A percentile compares a stretch with the other conserved stretches of the same genome.
Conservation (phyloP, 2,888 invertebrate genomes). For the Temnothorax rugatulus region DNA sequence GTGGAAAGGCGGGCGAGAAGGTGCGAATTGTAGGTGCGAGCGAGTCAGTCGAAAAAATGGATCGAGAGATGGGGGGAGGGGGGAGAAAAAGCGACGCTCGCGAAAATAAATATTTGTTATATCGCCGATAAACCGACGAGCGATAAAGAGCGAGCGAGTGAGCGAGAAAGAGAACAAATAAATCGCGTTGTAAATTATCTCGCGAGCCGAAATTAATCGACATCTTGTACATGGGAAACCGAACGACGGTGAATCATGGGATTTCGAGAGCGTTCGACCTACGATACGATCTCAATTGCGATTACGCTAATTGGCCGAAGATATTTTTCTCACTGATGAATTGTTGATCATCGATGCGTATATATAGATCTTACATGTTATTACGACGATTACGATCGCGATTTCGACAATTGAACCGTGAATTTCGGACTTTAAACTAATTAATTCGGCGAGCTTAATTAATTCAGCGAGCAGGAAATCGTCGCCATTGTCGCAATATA, state of each 20-base stretch:
- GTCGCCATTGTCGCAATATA: background rate
- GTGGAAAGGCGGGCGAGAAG: conserved; percentile 6
- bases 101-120: conserved; percentile 55
- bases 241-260: conserved; percentile 37
- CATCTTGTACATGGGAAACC: conserved; percentile 46
- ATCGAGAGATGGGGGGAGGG: conserved; percentile 14
- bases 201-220: conserved; percentile 49
- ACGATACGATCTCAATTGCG: conserved; percentile 27
- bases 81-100: background rate
- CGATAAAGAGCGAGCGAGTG: conserved; percentile 35
- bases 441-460: conserved; percentile 25
- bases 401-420: background rate
- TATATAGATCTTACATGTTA: background rate
- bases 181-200: conserved; percentile 49
- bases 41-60: conserved; percentile 39
- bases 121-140: conserved; percentile 46
- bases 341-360: background rate
- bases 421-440: background rate
- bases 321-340: conserved; percentile 10
- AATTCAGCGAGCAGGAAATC: background rate
- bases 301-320: conserved; percentile 19
- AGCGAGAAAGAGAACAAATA: background rate
- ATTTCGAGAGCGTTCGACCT: background rate
- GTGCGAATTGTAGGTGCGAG: conserved; percentile 19
- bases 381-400: background rate